These are phyloP conservation scores for Podarcis siculus DNA, from an alignment of 2,797 vertebrate genomes.

Conservation along the genomic window DNA sequence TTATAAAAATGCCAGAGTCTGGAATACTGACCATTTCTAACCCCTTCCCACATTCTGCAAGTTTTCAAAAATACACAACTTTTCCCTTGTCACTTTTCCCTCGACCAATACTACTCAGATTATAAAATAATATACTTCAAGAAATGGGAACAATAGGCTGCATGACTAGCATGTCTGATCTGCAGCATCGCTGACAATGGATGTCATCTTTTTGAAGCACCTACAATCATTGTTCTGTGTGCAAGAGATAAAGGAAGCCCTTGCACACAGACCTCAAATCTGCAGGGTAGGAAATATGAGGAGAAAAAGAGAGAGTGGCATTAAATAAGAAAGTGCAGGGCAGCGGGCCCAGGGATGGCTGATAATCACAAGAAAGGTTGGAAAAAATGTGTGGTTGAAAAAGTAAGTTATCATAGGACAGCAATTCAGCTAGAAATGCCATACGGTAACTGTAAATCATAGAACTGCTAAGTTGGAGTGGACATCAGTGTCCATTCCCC, in stretches of 20 bases:
- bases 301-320: neutral
- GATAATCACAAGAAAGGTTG: neutral
- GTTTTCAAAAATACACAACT: constrained; percentile 7
- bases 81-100: constrained; percentile 22
- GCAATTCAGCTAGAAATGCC: neutral
- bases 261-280: neutral
- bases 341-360: neutral
- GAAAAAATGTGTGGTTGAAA: neutral
- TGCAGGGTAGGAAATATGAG: neutral
- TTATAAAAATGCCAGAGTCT: constrained; percentile 6
- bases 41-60: neutral
- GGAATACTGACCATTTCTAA: neutral
- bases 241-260: neutral
- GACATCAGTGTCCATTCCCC: no score
- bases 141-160: constrained; percentile 3
- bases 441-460: no score
- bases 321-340: neutral
- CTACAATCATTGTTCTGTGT: neutral
- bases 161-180: constrained; percentile 17
- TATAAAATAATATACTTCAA: rapidly evolving
- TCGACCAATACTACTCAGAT: neutral
- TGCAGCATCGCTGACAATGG: neutral
- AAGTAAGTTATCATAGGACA: neutral
- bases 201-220: neutral
- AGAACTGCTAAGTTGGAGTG: no score